Evolutionary conservation across 2,113 vertebrate genomes (phyloP).

Genomic region (Saiga tatarica): DNA sequence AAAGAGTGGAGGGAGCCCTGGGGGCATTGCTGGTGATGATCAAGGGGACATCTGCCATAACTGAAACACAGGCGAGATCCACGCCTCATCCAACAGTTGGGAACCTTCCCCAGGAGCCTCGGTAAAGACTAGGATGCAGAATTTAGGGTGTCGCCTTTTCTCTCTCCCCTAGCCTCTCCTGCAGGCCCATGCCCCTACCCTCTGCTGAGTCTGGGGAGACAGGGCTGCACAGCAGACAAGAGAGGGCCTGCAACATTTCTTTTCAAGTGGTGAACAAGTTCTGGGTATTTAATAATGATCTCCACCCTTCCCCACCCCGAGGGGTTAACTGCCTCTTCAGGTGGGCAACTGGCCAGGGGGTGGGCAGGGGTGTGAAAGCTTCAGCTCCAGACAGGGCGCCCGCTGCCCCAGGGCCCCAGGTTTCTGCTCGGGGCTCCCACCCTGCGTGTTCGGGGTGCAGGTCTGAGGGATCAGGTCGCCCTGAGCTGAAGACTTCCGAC

Average conservation of each 20-base stretch:
- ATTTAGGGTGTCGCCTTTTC: background rate
- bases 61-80: background rate
- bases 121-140: background rate
- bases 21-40: background rate
- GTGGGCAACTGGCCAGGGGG: background rate
- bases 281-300: background rate
- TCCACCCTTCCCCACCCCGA: background rate
- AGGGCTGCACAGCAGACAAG: background rate
- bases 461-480: background rate
- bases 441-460: rapidly evolving
- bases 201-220: background rate
- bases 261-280: background rate
- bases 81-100: background rate
- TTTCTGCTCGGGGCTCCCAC: background rate
- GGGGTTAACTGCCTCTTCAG: background rate
- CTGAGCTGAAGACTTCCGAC: background rate
- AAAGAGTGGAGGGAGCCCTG: no score
- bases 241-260: background rate
- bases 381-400: background rate
- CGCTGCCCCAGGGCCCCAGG: background rate
- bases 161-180: background rate
- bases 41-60: rapidly evolving
- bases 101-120: background rate
- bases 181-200: background rate
- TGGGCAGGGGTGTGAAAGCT: background rate